Conservation (phyloP, 1,140 invertebrate genomes). For the Hormaphis cornu region DNA sequence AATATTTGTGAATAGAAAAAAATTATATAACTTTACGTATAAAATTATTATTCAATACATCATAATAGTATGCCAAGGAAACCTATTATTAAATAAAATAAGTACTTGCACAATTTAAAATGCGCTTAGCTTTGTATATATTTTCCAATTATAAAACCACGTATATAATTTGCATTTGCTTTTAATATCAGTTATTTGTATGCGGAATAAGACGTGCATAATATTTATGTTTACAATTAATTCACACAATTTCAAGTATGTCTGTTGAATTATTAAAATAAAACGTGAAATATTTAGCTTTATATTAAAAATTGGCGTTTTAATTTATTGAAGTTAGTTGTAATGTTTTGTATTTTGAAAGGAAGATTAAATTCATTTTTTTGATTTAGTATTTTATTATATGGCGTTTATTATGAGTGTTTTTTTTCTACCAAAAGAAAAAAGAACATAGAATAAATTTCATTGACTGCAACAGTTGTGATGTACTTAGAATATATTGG, state of each 20-base stretch:
- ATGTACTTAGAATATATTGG: no score
- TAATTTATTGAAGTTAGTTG: neutral
- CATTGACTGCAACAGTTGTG: no score
- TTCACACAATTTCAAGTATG: neutral
- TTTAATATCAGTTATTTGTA: constrained; percentile 6
- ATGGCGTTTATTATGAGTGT: no score
- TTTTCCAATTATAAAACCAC: neutral
- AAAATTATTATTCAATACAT: no score
- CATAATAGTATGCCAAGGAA: neutral
- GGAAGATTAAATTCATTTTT: neutral
- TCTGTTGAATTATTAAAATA: neutral
- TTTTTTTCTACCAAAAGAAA: no score
- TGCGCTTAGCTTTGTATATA: neutral
- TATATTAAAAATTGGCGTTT: neutral
- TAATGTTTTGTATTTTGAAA: neutral
- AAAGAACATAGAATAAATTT: no score
- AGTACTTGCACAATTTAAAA: neutral
- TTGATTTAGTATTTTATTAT: no score
- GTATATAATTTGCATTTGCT: neutral
- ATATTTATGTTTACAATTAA: neutral
- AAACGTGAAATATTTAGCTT: neutral
- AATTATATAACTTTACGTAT: no score
- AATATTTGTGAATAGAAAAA: no score
- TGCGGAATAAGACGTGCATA: neutral
- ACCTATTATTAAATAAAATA: neutral